A percentile compares a stretch with the other conserved stretches of the same genome.
phyloP scores from a whole-genome alignment of 2,797 vertebrate genomes.

The Aphelocoma californica region DNA sequence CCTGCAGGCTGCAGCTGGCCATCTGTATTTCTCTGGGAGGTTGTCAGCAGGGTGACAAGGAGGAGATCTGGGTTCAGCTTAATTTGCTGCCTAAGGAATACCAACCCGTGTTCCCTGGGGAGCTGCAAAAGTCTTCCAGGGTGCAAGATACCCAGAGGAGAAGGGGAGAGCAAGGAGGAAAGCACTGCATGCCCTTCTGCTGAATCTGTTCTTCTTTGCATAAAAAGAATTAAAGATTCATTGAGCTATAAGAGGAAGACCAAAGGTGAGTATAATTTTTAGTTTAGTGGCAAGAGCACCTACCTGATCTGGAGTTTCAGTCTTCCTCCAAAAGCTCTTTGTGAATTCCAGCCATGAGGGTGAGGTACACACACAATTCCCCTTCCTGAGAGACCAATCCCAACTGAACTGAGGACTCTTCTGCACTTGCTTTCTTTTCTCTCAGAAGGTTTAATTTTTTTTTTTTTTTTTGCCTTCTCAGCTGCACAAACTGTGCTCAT shows the following conservation, averaged over 20 bases:
- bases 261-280: neutral
- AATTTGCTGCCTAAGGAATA: neutral
- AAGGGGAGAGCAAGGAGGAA: neutral
- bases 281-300: neutral
- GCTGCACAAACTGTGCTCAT: neutral
- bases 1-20: neutral
- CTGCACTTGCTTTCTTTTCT: neutral
- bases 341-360: neutral
- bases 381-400: neutral
- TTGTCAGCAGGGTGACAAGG: neutral
- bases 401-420: neutral
- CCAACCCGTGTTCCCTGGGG: neutral
- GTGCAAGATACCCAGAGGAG: neutral
- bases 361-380: neutral
- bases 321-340: neutral
- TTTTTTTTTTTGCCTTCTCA: neutral
- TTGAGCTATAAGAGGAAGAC: neutral
- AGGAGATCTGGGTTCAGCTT: neutral
- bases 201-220: neutral
- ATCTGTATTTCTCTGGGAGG: neutral
- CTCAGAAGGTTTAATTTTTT: neutral
- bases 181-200: neutral
- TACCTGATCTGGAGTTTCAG: neutral
- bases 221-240: conserved; percentile 31
- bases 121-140: neutral